Evolutionary conservation across 2,888 invertebrate genomes (phyloP).

Genomic region (Stegana nigrithorax): DNA sequence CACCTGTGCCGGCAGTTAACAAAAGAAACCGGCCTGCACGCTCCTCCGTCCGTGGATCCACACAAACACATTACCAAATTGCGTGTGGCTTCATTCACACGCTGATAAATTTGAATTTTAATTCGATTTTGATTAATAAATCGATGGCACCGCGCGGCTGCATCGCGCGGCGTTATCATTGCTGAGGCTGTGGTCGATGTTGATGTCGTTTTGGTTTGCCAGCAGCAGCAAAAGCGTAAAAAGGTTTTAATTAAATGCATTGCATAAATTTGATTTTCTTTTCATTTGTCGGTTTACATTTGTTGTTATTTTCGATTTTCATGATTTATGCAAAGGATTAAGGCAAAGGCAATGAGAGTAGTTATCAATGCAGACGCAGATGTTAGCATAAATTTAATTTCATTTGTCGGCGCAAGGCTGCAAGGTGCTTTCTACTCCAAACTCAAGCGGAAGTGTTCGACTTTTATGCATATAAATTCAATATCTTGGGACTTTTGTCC

Average conservation of each 20-base stretch:
- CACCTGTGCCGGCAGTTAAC: conserved; percentile 45
- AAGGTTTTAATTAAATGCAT: conserved; percentile 50
- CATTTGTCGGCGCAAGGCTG: too few relatives aligned
- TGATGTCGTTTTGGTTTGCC: conserved; percentile 6
- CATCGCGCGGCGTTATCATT: neutral
- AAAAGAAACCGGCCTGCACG: neutral
- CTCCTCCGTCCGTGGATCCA: conserved; percentile 10
- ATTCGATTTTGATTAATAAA: conserved; percentile 37
- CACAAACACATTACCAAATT: too few relatives aligned
- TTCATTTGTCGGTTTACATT: neutral
- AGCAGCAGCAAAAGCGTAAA: conserved; percentile 4
- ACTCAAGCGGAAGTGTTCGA: neutral
- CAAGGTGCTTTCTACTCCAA: neutral
- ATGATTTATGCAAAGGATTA: conserved; percentile 49
- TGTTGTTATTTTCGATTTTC: conserved; percentile 35
- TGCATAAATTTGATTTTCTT: conserved; percentile 29
- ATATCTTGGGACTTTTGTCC: neutral
- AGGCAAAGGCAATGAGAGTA: too few relatives aligned
- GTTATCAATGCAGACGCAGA: too few relatives aligned
- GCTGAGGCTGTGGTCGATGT: neutral
- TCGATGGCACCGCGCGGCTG: neutral
- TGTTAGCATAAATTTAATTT: too few relatives aligned
- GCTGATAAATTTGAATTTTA: conserved; percentile 54
- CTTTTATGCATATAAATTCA: neutral
- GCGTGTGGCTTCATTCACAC: conserved; percentile 61